Conservation (phyloP, 2,113 vertebrate genomes). For the Malurus cyaneus region DNA sequence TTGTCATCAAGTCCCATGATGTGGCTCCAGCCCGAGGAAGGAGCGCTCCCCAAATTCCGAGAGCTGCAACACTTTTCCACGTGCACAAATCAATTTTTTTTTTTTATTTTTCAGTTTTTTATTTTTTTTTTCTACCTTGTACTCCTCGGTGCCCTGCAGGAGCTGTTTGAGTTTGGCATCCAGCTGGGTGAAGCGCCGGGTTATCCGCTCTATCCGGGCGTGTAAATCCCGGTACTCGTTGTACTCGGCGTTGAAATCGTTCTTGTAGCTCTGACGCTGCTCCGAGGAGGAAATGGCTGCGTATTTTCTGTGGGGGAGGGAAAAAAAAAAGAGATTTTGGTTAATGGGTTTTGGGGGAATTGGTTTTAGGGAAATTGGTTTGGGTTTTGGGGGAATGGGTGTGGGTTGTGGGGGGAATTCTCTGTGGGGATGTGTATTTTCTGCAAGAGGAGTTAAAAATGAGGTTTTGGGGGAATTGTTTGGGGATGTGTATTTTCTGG, state of each 20-base stretch:
- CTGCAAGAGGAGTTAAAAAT: no score
- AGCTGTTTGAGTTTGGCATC: conserved; percentile 93
- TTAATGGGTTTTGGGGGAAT: background rate
- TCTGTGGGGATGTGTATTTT: no score
- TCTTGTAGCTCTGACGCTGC: conserved; percentile 96
- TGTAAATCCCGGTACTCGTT: conserved; percentile 91
- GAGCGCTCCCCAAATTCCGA: background rate
- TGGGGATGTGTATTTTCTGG: no score
- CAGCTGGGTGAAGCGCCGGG: conserved; percentile 90
- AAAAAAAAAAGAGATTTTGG: background rate
- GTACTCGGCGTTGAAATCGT: conserved; percentile 94
- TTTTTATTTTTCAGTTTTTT: no score
- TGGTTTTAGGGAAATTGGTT: background rate
- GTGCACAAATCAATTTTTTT: rapidly evolving
- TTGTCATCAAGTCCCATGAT: conserved; percentile 23
- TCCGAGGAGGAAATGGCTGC: conserved; percentile 86
- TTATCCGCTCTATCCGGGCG: conserved; percentile 92
- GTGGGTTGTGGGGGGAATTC: no score
- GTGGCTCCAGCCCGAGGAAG: background rate
- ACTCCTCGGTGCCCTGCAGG: conserved; percentile 89
- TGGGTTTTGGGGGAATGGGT: no score
- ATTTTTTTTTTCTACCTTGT: conserved; percentile 77
- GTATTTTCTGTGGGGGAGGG: conserved; percentile 82
- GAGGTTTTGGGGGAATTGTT: no score
- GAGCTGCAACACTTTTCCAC: no score